These are phyloP conservation scores for Byasa hedistus DNA, from an alignment of 2,888 invertebrate species.

Conservation along the genomic window DNA sequence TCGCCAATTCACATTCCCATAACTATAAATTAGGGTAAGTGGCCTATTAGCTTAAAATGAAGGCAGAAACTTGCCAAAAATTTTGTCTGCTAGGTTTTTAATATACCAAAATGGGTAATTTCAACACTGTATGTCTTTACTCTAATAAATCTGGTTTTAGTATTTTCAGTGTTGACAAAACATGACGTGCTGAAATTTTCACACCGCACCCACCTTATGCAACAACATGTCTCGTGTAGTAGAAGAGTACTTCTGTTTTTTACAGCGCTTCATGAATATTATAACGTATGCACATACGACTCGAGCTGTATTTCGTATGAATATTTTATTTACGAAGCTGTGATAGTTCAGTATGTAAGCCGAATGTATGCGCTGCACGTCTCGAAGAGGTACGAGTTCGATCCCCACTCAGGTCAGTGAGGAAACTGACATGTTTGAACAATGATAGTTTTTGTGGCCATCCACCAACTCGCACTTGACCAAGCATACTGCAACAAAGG, in stretches of 20 bases:
- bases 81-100: neutral
- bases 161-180: neutral
- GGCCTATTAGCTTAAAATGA: slow-evolving; percentile 10
- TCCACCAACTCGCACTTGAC: too few species aligned
- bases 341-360: neutral
- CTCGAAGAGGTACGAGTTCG: too few species aligned
- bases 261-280: slow-evolving; percentile 6
- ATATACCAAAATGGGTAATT: neutral
- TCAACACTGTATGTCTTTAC: neutral
- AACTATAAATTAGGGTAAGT: slow-evolving; percentile 16
- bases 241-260: neutral
- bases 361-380: neutral
- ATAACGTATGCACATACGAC: neutral
- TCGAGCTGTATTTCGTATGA: neutral
- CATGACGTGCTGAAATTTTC: neutral
- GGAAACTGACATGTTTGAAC: too few species aligned
- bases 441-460: too few species aligned
- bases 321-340: neutral
- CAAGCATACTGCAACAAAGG: too few species aligned
- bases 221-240: slow-evolving; percentile 1
- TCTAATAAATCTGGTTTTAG: neutral
- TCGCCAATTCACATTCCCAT: neutral
- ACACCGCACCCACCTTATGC: slow-evolving; percentile 6
- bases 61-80: slow-evolving; percentile 5
- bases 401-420: too few species aligned